phyloP scores from a whole-genome alignment of 1,140 invertebrate species.

The Zaprionus nigranus region DNA sequence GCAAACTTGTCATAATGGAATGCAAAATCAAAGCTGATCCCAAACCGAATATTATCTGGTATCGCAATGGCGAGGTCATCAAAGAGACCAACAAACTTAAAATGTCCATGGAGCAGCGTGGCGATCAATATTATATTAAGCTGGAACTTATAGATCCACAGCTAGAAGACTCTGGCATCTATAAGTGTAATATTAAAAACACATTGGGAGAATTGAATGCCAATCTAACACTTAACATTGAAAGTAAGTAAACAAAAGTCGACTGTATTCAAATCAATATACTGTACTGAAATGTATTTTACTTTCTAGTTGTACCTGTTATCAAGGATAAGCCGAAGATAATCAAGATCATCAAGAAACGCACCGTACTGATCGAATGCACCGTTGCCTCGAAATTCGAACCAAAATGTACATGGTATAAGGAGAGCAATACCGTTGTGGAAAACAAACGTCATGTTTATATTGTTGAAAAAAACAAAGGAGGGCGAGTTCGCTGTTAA shows the following conservation, averaged over 20 bases:
- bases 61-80: constrained; percentile 91
- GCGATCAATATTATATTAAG: constrained; percentile 94
- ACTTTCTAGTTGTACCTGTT: constrained; percentile 93
- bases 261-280: no score
- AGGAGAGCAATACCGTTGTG: constrained; percentile 91
- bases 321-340: constrained; percentile 96
- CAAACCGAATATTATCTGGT: constrained; percentile 97
- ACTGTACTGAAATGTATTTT: background rate
- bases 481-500: constrained; percentile 91
- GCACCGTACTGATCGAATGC: constrained; percentile 95
- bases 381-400: constrained; percentile 94
- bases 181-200: constrained; percentile 99
- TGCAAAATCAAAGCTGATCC: constrained; percentile 97
- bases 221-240: constrained; percentile 98
- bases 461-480: constrained; percentile 71
- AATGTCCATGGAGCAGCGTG: constrained; percentile 90
- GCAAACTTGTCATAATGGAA: constrained; percentile 98
- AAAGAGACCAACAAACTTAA: constrained; percentile 92
- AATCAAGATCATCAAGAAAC: constrained; percentile 94
- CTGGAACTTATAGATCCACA: constrained; percentile 96
- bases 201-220: constrained; percentile 97
- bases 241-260: constrained; percentile 90
- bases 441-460: constrained; percentile 86
- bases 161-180: constrained; percentile 97
- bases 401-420: constrained; percentile 95